These are phyloP conservation scores for Timandra comae DNA, from an alignment of 2,888 invertebrate genomes.

Conservation along the genomic window DNA sequence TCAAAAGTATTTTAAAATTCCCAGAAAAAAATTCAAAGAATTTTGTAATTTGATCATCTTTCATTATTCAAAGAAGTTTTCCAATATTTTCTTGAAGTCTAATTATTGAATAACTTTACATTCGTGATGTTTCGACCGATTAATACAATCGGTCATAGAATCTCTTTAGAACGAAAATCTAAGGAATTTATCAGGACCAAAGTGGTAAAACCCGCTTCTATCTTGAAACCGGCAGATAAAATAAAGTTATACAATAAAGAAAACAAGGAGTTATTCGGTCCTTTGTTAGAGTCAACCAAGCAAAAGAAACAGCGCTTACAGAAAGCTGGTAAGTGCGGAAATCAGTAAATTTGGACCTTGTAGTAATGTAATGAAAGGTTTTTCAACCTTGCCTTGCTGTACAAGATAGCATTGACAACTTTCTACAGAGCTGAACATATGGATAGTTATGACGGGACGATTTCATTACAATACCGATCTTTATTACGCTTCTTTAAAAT, in stretches of 20 bases:
- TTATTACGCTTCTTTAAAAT: too few species aligned
- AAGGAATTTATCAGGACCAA: conserved; percentile 59
- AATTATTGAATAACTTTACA: too few species aligned
- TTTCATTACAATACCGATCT: too few species aligned
- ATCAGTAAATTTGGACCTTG: too few species aligned
- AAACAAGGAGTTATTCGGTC: conserved; percentile 69
- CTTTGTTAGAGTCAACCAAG: conserved; percentile 64
- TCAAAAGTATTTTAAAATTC: too few species aligned
- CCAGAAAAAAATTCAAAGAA: too few species aligned
- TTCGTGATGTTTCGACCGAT: conserved; percentile 57
- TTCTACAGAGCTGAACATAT: too few species aligned
- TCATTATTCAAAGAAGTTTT: too few species aligned
- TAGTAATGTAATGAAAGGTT: too few species aligned
- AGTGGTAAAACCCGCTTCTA: conserved; percentile 56
- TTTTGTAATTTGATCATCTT: too few species aligned
- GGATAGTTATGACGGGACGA: too few species aligned
- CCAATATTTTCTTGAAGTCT: too few species aligned
- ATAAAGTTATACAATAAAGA: conserved; percentile 67
- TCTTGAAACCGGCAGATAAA: conserved; percentile 62
- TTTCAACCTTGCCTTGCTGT: conserved; percentile 42
- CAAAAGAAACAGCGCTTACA: conserved; percentile 54
- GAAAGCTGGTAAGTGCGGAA: conserved; percentile 51
- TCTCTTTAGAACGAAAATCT: conserved; percentile 38
- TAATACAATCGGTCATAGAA: conserved; percentile 40
- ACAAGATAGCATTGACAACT: conserved; percentile 27